Percentiles rank a stretch among this genome's conserved stretches.
phyloP scores from a whole-genome alignment of 2,888 invertebrate species.

The Trileptium ribeirensis region DNA sequence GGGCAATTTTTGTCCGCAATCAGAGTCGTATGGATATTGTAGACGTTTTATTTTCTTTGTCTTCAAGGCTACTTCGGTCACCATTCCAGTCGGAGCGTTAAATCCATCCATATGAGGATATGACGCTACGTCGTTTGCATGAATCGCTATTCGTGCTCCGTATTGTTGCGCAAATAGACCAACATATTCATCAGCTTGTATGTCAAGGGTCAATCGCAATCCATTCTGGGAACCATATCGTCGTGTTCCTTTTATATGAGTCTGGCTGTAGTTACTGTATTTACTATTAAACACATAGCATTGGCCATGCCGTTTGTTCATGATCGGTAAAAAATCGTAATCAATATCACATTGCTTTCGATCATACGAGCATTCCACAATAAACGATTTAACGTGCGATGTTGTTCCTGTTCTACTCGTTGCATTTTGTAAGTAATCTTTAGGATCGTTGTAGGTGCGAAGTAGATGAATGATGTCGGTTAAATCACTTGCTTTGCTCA shows the following conservation, averaged over 20 bases:
- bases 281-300: constrained; percentile 36
- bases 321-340: neutral
- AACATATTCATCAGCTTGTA: constrained; percentile 41
- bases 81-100: constrained; percentile 38
- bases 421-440: no score
- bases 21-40: neutral
- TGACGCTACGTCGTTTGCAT: constrained; percentile 36
- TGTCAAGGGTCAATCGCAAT: constrained; percentile 40
- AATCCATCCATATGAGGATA: constrained; percentile 40
- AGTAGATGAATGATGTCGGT: no score
- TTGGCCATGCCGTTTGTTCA: constrained; percentile 31
- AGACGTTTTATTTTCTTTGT: neutral
- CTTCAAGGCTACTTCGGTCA: constrained; percentile 9
- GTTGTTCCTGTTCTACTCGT: no score
- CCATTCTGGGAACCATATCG: constrained; percentile 29
- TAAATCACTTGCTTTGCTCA: no score
- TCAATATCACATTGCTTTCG: neutral
- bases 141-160: constrained; percentile 40
- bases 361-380: constrained; percentile 21
- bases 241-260: constrained; percentile 4
- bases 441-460: no score
- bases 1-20: constrained; percentile 6
- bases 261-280: neutral
- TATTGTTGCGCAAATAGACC: constrained; percentile 39
- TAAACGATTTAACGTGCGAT: no score